Conservation (phyloP, 2,797 vertebrate species). For the Lithobates sylvaticus region DNA sequence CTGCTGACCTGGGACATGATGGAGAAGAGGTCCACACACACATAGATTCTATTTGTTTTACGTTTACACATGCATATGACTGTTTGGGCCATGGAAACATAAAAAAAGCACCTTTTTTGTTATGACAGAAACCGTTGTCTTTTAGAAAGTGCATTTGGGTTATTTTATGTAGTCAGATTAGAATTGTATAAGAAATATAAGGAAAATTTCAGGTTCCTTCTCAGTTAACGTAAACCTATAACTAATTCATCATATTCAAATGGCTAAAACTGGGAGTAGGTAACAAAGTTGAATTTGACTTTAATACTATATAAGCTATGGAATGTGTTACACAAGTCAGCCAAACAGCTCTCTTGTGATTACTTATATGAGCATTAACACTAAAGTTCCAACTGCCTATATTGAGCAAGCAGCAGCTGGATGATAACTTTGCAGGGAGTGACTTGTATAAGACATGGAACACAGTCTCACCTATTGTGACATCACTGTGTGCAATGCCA, state of each 20-base stretch:
- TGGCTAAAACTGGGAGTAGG: constrained; percentile 22
- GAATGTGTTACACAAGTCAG: constrained; percentile 12
- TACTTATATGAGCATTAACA: constrained; percentile 28
- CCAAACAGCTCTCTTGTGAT: constrained; percentile 21
- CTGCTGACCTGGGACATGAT: too few relatives aligned
- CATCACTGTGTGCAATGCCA: constrained; percentile 32
- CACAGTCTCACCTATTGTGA: constrained; percentile 35
- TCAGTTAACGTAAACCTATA: neutral
- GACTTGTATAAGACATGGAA: neutral
- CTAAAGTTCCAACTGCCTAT: constrained; percentile 26
- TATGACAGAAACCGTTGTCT: too few relatives aligned
- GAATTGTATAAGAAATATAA: neutral
- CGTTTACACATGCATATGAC: too few relatives aligned
- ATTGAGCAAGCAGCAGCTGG: constrained; percentile 25
- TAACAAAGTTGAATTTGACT: constrained; percentile 14
- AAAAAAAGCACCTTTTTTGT: too few relatives aligned
- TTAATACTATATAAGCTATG: constrained; percentile 42
- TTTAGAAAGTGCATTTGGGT: too few relatives aligned
- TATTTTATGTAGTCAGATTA: too few relatives aligned
- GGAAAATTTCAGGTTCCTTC: neutral
- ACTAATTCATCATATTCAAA: constrained; percentile 3
- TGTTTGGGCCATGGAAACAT: too few relatives aligned
- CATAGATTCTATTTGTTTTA: too few relatives aligned
- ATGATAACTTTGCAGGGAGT: constrained; percentile 28
- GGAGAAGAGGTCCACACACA: too few relatives aligned